Percentiles rank a stretch among this genome's conserved stretches.
These are phyloP conservation scores for Ariolimax columbianus DNA, from an alignment of 2,888 invertebrate species.

Conservation along the genomic window DNA sequence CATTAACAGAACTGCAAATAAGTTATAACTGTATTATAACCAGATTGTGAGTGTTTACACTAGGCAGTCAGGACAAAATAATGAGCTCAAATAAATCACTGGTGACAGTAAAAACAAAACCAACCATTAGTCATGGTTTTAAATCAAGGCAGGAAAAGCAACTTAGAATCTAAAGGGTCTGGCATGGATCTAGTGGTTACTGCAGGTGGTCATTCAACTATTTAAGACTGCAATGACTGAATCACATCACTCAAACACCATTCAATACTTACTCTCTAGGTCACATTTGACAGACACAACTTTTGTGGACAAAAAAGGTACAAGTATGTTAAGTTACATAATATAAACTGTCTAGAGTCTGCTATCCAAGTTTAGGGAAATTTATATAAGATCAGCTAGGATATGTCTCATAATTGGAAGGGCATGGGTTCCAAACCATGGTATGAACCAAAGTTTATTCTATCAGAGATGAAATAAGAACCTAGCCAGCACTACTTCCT, in stretches of 20 bases:
- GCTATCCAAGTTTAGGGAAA: too few species aligned
- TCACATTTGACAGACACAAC: slow-evolving; percentile 52
- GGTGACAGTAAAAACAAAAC: neutral
- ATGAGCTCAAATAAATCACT: slow-evolving; percentile 17
- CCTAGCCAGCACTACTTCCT: too few species aligned
- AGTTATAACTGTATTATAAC: neutral
- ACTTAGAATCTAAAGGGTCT: neutral
- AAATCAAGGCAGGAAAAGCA: neutral
- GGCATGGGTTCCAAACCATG: too few species aligned
- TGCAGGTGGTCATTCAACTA: slow-evolving; percentile 24
- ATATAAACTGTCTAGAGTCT: neutral
- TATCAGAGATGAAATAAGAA: too few species aligned
- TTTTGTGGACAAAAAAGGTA: slow-evolving; percentile 35
- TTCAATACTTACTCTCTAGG: slow-evolving; percentile 50
- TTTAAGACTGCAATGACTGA: neutral
- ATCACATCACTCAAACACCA: slow-evolving; percentile 29
- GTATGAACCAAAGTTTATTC: too few species aligned
- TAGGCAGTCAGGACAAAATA: neutral
- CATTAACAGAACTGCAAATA: neutral
- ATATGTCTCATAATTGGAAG: too few species aligned
- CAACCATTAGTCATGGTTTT: neutral
- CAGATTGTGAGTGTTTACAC: neutral
- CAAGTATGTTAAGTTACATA: neutral
- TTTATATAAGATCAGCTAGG: too few species aligned
- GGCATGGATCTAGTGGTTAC: slow-evolving; percentile 18